Percentiles rank a stretch among this genome's conserved stretches.
Conservation (phyloP, 2,113 vertebrate species). For the Nibea coibor region DNA sequence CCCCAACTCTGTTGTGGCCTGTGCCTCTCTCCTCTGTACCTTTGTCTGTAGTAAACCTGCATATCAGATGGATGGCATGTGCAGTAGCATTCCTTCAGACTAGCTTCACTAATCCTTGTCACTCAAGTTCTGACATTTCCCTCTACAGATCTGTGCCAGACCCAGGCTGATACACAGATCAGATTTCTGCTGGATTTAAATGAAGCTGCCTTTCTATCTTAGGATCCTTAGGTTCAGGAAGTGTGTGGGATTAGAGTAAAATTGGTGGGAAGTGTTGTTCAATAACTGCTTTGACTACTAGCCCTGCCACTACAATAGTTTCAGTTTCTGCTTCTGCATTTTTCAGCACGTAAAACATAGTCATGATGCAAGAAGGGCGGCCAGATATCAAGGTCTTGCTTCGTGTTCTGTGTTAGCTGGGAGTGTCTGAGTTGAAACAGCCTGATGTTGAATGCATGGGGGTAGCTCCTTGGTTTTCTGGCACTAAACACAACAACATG, state of each 20-base stretch:
- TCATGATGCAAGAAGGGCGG: background rate
- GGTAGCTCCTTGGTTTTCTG: conserved; percentile 60
- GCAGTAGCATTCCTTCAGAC: conserved; percentile 61
- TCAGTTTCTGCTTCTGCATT: conserved; percentile 4
- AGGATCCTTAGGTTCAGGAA: conserved; percentile 11
- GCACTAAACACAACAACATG: conserved; percentile 64
- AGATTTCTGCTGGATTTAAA: conserved; percentile 48
- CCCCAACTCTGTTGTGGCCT: background rate
- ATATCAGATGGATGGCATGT: conserved; percentile 45
- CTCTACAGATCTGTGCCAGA: conserved; percentile 45
- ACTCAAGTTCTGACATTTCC: conserved; percentile 65
- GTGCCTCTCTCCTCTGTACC: background rate
- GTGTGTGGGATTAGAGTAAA: conserved; percentile 49
- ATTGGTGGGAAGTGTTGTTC: conserved; percentile 13
- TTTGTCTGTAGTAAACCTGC: conserved; percentile 46
- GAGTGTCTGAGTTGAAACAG: conserved; percentile 49
- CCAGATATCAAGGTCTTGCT: conserved; percentile 27
- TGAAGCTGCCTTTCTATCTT: conserved; percentile 37
- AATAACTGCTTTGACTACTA: background rate
- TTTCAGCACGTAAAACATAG: background rate
- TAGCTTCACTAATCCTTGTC: conserved; percentile 58
- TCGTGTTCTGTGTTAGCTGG: conserved; percentile 25
- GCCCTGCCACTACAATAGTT: background rate
- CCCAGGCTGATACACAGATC: conserved; percentile 36
- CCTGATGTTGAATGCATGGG: conserved; percentile 52